These are phyloP conservation scores for Ornithorhynchus anatinus DNA, from an alignment of 2,113 vertebrate genomes.

Conservation along the genomic window DNA sequence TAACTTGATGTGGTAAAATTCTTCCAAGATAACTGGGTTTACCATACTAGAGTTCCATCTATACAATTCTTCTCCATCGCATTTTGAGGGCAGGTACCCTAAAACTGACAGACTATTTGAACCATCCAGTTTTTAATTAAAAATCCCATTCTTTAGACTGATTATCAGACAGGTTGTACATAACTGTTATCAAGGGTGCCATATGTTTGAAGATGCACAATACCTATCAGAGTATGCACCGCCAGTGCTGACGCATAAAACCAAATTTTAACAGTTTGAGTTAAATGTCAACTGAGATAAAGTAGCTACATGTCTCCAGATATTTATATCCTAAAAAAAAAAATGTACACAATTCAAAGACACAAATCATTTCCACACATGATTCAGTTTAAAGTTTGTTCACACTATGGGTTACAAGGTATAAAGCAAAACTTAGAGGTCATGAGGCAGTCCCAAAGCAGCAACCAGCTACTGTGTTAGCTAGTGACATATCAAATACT, in stretches of 20 bases:
- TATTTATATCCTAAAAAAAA: background rate
- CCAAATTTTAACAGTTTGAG: constrained; percentile 8
- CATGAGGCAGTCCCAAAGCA: background rate
- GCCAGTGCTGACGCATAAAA: constrained; percentile 1
- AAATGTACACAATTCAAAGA: background rate
- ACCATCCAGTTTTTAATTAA: background rate
- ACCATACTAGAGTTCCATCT: background rate
- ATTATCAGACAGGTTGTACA: background rate
- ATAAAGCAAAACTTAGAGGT: background rate
- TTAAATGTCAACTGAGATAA: background rate
- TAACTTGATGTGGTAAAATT: background rate
- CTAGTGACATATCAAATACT: constrained; percentile 47
- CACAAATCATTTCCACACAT: background rate
- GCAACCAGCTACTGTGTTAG: constrained; percentile 28
- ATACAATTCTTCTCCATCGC: background rate
- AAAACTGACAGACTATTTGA: background rate
- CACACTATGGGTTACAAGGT: background rate
- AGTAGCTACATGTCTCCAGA: background rate
- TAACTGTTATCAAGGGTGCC: background rate
- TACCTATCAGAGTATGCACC: background rate
- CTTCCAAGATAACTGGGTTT: constrained; percentile 1
- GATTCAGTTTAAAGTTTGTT: background rate
- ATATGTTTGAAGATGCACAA: constrained; percentile 2
- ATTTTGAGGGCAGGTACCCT: background rate
- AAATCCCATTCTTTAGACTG: background rate